phyloP scores from a whole-genome alignment of 2,113 vertebrate species.

The Prunella himalayana region DNA sequence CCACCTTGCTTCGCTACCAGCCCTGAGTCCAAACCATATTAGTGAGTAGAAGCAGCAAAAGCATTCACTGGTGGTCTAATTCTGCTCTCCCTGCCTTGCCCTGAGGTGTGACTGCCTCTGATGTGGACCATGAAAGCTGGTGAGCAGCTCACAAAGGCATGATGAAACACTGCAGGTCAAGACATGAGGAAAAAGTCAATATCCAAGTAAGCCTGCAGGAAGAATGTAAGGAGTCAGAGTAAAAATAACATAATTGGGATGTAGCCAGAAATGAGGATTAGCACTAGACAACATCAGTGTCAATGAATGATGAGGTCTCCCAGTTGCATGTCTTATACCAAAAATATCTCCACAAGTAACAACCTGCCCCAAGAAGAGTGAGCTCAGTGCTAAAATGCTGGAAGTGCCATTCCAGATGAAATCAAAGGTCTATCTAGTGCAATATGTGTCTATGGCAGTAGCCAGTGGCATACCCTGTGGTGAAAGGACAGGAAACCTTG shows the following conservation, averaged over 20 bases:
- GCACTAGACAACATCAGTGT: neutral
- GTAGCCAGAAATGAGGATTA: neutral
- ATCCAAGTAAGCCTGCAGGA: neutral
- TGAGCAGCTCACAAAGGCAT: neutral
- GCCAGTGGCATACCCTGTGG: neutral
- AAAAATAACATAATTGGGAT: neutral
- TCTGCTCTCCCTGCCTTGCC: neutral
- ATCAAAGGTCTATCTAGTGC: fast-evolving
- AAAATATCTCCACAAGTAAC: neutral
- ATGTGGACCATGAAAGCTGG: neutral
- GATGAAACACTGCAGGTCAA: neutral
- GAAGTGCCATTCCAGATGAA: neutral
- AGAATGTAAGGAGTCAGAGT: neutral
- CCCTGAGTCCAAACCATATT: neutral
- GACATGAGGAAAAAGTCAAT: neutral
- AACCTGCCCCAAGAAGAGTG: neutral
- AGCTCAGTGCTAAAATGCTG: neutral
- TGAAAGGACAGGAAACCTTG: neutral
- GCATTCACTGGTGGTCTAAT: neutral
- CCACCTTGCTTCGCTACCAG: neutral
- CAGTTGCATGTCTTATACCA: neutral
- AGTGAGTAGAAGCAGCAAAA: neutral
- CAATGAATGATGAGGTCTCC: slow-evolving; percentile 2
- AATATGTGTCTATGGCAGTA: neutral
- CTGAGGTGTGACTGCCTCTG: neutral